Conservation (phyloP, 37 sponge, comb jelly and placozoan genomes). For the Halisarca cf. caerulea region DNA sequence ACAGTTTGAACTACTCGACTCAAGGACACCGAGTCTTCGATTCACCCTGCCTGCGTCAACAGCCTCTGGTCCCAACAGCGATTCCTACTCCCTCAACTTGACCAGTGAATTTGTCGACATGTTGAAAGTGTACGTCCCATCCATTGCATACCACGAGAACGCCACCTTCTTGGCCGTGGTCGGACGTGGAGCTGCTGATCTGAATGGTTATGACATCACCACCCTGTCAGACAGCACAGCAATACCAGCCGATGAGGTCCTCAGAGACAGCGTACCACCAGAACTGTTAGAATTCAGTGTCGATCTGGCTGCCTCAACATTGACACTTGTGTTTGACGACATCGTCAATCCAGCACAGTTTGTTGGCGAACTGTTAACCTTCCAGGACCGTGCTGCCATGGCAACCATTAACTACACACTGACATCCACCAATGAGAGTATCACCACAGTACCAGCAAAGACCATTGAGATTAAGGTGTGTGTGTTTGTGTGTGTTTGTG, state of each 20-base stretch:
- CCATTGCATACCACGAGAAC: conserved; percentile 52
- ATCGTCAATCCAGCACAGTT: conserved; percentile 45
- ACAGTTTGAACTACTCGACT: conserved; percentile 65
- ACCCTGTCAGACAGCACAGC: conserved; percentile 29
- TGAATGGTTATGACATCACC: conserved; percentile 57
- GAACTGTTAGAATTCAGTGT: conserved; percentile 62
- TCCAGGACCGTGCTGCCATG: conserved; percentile 49
- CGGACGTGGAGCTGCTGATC: conserved; percentile 48
- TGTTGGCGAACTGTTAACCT: conserved; percentile 45
- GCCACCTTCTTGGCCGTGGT: conserved; percentile 59
- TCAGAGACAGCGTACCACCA: conserved; percentile 72
- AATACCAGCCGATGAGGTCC: conserved; percentile 36
- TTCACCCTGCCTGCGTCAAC: not conserved
- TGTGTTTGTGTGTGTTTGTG: not conserved
- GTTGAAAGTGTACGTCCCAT: conserved; percentile 41
- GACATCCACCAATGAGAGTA: conserved; percentile 13
- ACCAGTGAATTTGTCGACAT: conserved; percentile 44
- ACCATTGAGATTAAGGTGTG: conserved; percentile 15
- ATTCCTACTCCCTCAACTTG: conserved; percentile 34
- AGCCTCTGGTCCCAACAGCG: conserved; percentile 26
- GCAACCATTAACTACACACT: conserved; percentile 58
- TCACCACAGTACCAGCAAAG: not conserved
- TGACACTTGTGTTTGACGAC: conserved; percentile 80
- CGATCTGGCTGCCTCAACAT: conserved; percentile 60
- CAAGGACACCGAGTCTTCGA: not conserved